Base-by-base conservation (phyloP, 2,888 invertebrate genomes). In the Ephialtes manifestator region DNA sequence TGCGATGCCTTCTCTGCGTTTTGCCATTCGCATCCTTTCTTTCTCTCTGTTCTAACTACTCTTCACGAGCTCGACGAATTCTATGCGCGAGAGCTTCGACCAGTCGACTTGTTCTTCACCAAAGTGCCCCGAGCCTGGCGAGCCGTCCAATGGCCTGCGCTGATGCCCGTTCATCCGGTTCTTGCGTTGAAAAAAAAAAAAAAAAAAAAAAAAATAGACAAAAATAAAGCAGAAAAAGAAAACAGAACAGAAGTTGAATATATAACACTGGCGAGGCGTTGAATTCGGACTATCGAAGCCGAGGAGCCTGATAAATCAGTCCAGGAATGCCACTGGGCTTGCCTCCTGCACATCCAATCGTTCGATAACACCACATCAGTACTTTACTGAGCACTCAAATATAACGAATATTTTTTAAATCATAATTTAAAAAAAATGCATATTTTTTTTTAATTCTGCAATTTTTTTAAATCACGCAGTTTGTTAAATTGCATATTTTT, bases 81-180 rank as follows among this genome's bases (percentile, higher is more conserved):
- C 84, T 84, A 84, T 84, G 77, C 77, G 24, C 5, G 74, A 63
- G 31, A 71, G 76, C 39, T 24, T 81, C 60, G 67, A 72, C 67
- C 77, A 10, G 51, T 39, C 71, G 68, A 63, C 84, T 81, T 48
- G 76, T 84, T 84, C 77, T 77, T 72, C 81, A 60, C 48, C 78
- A 55, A 78, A 31, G 78, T 67, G 65, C 72, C 28, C 58, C 28
- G 53, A 80, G 67, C 81, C 75, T 11, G n/a, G 13, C n/a, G 15
- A 3, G 5, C 48, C 39, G 67, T 60, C 75, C 78, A 83, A 83
- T 70, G 71, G 71, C 71, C 75, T 72, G 67, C 78, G 67, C 58
- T 55, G 53, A 39, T 72, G 48, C 63, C 15, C 74, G 35, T 51
- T 55, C 84, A 60, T 79, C 78, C 84, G 74, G 81, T 79, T 86